phyloP scores from a whole-genome alignment of 2,888 invertebrate genomes.

The Druceiella hillmani region DNA sequence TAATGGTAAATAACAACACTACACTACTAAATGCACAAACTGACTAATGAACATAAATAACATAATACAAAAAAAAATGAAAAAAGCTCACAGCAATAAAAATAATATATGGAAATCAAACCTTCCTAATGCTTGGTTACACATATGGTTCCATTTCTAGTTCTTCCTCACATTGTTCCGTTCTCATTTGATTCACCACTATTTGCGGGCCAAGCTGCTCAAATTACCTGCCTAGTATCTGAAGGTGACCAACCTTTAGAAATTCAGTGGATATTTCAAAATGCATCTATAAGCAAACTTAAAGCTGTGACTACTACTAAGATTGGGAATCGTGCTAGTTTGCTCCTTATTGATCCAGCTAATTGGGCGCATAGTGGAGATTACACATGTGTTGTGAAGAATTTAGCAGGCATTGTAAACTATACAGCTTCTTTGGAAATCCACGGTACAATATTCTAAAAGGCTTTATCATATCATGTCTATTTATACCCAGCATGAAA shows the following conservation, averaged over 20 bases:
- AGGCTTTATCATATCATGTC: too few relatives aligned
- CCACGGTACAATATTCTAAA: conserved; percentile 60
- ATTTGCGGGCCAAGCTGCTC: conserved; percentile 73
- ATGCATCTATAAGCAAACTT: conserved; percentile 60
- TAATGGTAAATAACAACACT: too few relatives aligned
- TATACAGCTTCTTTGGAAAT: conserved; percentile 65
- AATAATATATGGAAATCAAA: too few relatives aligned
- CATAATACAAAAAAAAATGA: too few relatives aligned
- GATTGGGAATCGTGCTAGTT: conserved; percentile 55
- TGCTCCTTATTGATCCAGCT: conserved; percentile 58
- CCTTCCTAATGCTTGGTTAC: background rate
- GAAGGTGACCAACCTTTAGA: conserved; percentile 68
- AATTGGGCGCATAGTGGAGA: conserved; percentile 65
- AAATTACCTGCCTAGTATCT: conserved; percentile 61
- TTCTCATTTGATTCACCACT: conserved; percentile 76
- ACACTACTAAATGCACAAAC: too few relatives aligned
- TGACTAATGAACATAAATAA: too few relatives aligned
- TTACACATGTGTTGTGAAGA: conserved; percentile 70
- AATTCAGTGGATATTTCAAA: conserved; percentile 69
- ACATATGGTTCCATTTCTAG: conserved; percentile 51
- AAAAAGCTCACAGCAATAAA: too few relatives aligned
- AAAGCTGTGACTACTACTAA: conserved; percentile 51
- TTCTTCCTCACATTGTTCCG: conserved; percentile 74
- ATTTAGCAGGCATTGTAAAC: conserved; percentile 64
- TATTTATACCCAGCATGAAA: too few relatives aligned